Conservation (phyloP, 2,888 invertebrate genomes). For the Pandemis corylana region DNA sequence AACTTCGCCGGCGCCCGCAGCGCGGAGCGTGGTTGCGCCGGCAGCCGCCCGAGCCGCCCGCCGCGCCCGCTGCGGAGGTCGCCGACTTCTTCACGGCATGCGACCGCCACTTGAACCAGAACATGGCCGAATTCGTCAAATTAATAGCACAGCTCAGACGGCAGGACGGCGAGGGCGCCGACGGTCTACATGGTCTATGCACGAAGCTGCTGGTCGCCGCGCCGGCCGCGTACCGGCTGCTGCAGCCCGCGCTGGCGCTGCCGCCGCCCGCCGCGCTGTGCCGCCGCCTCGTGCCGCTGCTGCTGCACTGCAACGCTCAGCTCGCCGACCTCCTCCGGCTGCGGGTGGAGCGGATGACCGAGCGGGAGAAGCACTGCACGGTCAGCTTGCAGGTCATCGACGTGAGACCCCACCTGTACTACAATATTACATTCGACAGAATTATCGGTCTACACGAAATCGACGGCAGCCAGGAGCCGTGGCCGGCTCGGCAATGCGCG, state of each 20-base stretch:
- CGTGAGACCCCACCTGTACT: constrained; percentile 15
- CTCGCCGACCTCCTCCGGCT: constrained; percentile 10
- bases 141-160: constrained; percentile 4
- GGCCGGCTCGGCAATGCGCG: constrained; percentile 19
- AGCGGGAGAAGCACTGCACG: constrained; percentile 20
- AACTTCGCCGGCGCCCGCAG: background rate
- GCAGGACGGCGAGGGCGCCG: background rate
- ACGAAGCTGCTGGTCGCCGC: constrained; percentile 5
- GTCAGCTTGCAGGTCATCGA: constrained; percentile 15
- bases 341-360: constrained; percentile 21
- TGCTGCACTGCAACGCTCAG: constrained; percentile 7
- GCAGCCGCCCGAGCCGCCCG: background rate
- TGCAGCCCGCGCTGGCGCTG: constrained; percentile 15
- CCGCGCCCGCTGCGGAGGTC: background rate
- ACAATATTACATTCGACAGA: constrained; percentile 30
- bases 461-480: constrained; percentile 15
- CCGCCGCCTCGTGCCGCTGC: background rate
- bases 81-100: constrained; percentile 13
- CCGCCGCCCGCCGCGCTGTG: constrained; percentile 9
- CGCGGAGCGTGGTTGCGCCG: background rate
- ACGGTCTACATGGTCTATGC: background rate
- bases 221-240: constrained; percentile 23
- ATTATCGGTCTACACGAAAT: constrained; percentile 32
- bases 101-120: background rate
- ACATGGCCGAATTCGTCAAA: constrained; percentile 24